phyloP scores from a whole-genome alignment of 2,113 vertebrate species.

The Hippolais icterina region DNA sequence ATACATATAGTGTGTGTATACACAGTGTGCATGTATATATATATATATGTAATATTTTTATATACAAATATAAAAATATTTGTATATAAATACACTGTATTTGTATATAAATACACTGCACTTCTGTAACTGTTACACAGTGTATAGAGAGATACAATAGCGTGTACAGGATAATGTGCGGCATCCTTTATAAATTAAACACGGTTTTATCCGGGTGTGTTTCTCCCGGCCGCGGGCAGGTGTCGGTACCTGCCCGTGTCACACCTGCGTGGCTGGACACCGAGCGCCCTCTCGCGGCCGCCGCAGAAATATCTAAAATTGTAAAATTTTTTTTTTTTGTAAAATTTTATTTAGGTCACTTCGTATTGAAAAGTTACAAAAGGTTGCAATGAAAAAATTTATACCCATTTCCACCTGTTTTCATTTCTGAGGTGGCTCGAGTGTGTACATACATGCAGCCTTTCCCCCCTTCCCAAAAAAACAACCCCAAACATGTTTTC shows the following conservation, averaged over 20 bases:
- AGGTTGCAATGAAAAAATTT: neutral
- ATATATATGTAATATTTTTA: neutral
- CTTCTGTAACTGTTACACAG: accelerated
- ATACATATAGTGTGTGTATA: neutral
- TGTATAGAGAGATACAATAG: accelerated
- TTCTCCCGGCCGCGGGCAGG: neutral
- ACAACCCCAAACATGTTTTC: neutral
- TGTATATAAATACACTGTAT: no score
- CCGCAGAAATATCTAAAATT: neutral
- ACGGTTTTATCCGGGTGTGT: accelerated
- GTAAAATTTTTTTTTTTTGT: neutral
- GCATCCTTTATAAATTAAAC: accelerated
- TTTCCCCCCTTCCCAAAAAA: neutral
- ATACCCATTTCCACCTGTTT: neutral
- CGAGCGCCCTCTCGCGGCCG: neutral
- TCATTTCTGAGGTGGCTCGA: neutral
- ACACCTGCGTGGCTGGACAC: neutral
- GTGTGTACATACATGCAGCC: neutral
- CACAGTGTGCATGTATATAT: neutral
- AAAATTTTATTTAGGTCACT: neutral
- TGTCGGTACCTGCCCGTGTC: neutral
- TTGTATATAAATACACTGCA: no score
- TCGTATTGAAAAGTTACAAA: neutral
- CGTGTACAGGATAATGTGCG: accelerated
- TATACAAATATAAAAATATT: no score